These are phyloP conservation scores for Blastobasis adustella DNA, from an alignment of 2,888 invertebrate species.

Conservation along the genomic window DNA sequence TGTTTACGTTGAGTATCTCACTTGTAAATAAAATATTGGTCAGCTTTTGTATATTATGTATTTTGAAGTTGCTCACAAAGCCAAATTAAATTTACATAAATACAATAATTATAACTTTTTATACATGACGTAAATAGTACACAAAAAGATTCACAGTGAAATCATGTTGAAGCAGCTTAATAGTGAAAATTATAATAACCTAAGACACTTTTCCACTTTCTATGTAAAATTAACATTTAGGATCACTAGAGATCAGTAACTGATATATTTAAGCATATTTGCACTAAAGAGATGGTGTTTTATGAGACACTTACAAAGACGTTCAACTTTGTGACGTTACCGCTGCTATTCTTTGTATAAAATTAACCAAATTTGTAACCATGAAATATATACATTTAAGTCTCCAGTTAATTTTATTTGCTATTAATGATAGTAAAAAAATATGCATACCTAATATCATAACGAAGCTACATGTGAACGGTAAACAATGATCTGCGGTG, in stretches of 20 bases:
- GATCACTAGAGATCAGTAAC: slow-evolving; percentile 61
- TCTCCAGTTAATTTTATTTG: slow-evolving; percentile 58
- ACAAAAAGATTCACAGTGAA: slow-evolving; percentile 60
- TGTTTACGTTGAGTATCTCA: background rate
- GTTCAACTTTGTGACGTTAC: slow-evolving; percentile 59
- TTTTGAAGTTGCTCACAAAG: slow-evolving; percentile 73
- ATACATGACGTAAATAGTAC: slow-evolving; percentile 68
- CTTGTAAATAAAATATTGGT: slow-evolving; percentile 62
- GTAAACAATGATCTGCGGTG: slow-evolving; percentile 57
- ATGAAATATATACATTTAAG: slow-evolving; percentile 71
- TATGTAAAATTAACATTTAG: slow-evolving; percentile 44
- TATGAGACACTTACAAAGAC: slow-evolving; percentile 48
- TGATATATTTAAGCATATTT: slow-evolving; percentile 34
- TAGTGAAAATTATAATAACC: slow-evolving; percentile 44
- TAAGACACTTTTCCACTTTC: slow-evolving; percentile 44
- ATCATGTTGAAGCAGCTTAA: slow-evolving; percentile 44
- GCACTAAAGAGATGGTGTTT: slow-evolving; percentile 38
- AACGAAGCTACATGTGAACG: slow-evolving; percentile 71
- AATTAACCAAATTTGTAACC: slow-evolving; percentile 69
- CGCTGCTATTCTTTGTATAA: slow-evolving; percentile 64
- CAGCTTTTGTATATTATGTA: slow-evolving; percentile 72
- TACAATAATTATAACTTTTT: slow-evolving; percentile 69
- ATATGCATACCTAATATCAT: slow-evolving; percentile 74
- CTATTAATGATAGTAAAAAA: slow-evolving; percentile 71
- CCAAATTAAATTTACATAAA: slow-evolving; percentile 74